A percentile compares a stretch with the other conserved stretches of the same genome.
Conservation (phyloP, 2,888 invertebrate species). For the Pyrocoelia pectoralis region DNA sequence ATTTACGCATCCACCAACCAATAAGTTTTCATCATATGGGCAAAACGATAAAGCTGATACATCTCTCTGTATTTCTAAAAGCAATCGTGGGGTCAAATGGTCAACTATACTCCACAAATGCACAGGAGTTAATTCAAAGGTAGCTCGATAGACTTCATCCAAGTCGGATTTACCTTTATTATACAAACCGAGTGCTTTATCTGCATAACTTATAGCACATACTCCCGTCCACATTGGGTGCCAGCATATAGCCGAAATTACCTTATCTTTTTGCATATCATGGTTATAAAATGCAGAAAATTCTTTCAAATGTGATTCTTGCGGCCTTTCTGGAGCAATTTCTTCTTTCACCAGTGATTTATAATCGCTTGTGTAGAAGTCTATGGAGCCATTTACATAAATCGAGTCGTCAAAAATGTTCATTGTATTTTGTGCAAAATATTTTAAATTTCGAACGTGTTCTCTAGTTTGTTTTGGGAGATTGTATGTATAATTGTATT, state of each 20-base stretch:
- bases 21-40: conserved; percentile 71
- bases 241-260: conserved; percentile 73
- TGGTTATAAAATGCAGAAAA: conserved; percentile 73
- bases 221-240: conserved; percentile 77
- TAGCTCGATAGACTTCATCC: conserved; percentile 58
- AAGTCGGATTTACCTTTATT: conserved; percentile 51
- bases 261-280: conserved; percentile 69
- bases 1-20: conserved; percentile 76
- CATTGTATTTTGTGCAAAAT: conserved; percentile 47
- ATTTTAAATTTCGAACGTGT: conserved; percentile 47
- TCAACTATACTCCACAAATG: conserved; percentile 80
- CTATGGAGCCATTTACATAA: conserved; percentile 57
- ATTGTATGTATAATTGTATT: conserved; percentile 64
- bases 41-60: conserved; percentile 73
- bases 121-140: conserved; percentile 71
- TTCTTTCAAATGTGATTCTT: conserved; percentile 52
- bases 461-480: conserved; percentile 43
- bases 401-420: conserved; percentile 49
- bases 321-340: conserved; percentile 53
- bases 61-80: conserved; percentile 73
- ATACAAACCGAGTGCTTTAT: conserved; percentile 64
- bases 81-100: conserved; percentile 72
- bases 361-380: conserved; percentile 72
- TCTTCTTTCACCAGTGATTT: conserved; percentile 58
- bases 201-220: conserved; percentile 72